Evolutionary conservation across 2,797 vertebrate genomes (phyloP), one percentile per base, ranked within the genome.

Genomic region (Yasuhikotakia modesta): DNA sequence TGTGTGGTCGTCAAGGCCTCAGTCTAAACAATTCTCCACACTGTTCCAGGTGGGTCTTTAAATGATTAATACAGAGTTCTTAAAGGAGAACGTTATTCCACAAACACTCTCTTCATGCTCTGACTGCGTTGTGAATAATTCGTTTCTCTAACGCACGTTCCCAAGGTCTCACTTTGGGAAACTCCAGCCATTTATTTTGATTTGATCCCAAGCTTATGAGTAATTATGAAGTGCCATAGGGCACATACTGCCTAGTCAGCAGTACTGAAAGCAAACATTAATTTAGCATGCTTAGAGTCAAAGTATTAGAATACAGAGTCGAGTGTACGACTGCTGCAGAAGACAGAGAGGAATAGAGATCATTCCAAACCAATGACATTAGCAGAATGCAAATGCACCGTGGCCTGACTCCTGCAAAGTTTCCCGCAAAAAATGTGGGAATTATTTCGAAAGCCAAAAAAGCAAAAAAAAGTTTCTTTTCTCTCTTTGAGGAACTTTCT

Each of bases 181-280:
- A 77, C 84, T 81, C 22, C 57, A 82, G 78, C 79, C 85, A 90
- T 89, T 90, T 90, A 89, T 87, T 89, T 83, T 83, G 81, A 88
- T 90, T 90, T 84, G 78, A 89, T 90, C 86, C 79, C 78, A 76
- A 90, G 86, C 84, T 90, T 88, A 88, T 86, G 84, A 87, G 85
- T 88, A 89, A 90, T 91, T 88, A 91, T 90, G 88, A 90, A 86
- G 76, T 80, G 81, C 86, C 83, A 85, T 85, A 86, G 77, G 81
- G 87, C 69, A 73, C 80, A 76, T 66, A 82, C 75, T 53, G 81
- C 83, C 30, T 65, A 85, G 79, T 89, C 86, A 89, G 88, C 84
- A 57, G 82, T 83, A 83, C 67, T 69, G 79, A 84, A 87, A 79
- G 83, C 86, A 89, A 89, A 89, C 85, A 85, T 83, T 89, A 82